A percentile compares a stretch with the other conserved stretches of the same genome.
These are phyloP conservation scores for Mormyrus lacerda DNA, from an alignment of 2,113 vertebrate genomes.

Conservation along the genomic window DNA sequence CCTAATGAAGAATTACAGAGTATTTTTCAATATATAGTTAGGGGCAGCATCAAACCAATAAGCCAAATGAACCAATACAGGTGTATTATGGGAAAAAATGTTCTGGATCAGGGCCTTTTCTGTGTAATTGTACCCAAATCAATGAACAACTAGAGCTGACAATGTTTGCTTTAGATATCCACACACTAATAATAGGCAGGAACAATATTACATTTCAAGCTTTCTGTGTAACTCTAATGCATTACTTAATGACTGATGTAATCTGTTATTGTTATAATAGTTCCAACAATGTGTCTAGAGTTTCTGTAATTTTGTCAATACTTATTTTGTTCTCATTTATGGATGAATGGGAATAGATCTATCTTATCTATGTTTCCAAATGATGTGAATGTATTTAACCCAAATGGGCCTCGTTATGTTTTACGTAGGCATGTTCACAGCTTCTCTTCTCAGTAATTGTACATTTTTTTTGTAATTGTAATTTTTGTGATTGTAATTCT, in stretches of 20 bases:
- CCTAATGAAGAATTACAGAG: background rate
- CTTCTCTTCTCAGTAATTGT: background rate
- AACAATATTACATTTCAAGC: background rate
- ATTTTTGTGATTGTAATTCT: background rate
- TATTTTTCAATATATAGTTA: background rate
- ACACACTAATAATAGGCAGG: background rate
- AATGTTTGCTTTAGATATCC: background rate
- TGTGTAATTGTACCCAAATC: background rate
- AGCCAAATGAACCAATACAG: background rate
- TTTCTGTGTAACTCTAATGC: background rate
- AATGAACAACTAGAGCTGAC: background rate
- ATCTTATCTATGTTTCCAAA: background rate
- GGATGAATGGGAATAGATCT: background rate
- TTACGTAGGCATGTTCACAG: background rate
- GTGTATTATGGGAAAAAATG: background rate
- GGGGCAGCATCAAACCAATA: background rate
- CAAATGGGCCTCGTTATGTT: background rate
- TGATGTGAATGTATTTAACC: background rate
- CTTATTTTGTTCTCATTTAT: slow-evolving; percentile 1
- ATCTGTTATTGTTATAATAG: slow-evolving; percentile 5
- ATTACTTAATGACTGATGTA: background rate
- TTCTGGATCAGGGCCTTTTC: background rate
- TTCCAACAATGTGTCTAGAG: background rate
- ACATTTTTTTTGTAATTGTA: background rate
- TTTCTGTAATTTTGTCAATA: slow-evolving; percentile 1